phyloP scores from a whole-genome alignment of 2,797 vertebrate genomes.

The Oryzias dopingdopingensis region DNA sequence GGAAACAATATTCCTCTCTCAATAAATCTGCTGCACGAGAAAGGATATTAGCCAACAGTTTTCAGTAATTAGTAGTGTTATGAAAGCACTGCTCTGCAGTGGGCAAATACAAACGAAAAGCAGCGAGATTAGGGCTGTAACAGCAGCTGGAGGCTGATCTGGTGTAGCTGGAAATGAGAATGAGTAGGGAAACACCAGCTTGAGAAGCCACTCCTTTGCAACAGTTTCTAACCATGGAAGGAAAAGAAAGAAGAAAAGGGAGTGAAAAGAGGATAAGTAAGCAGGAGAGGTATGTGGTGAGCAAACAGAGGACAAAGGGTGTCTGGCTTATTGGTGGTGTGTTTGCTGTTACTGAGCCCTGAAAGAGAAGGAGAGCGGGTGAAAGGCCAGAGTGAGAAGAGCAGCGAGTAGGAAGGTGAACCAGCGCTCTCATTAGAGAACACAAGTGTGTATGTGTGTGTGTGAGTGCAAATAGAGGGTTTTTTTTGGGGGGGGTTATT shows the following conservation, averaged over 20 bases:
- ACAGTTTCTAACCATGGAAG: constrained; percentile 45
- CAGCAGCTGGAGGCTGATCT: constrained; percentile 16
- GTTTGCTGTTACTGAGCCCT: constrained; percentile 55
- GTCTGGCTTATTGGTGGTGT: constrained; percentile 55
- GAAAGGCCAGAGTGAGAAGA: constrained; percentile 39
- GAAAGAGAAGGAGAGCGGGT: constrained; percentile 43
- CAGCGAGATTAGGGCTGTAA: constrained; percentile 16
- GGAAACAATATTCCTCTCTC: constrained; percentile 64
- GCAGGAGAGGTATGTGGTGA: constrained; percentile 63
- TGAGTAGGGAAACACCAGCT: constrained; percentile 12
- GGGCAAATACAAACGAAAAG: constrained; percentile 1
- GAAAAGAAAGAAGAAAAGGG: constrained; percentile 34
- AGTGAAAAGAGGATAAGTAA: constrained; percentile 54
- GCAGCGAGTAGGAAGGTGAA: constrained; percentile 24
- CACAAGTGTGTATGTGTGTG: constrained; percentile 10
- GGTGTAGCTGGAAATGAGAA: constrained; percentile 16
- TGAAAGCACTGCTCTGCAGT: constrained; percentile 39
- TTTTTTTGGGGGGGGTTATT: constrained; percentile 32
- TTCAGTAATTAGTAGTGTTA: constrained; percentile 45
- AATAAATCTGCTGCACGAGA: constrained; percentile 47
- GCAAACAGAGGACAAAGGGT: constrained; percentile 73
- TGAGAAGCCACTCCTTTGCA: constrained; percentile 35
- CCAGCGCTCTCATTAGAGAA: constrained; percentile 39
- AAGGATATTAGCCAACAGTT: constrained; percentile 68
- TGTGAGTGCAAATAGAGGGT: constrained; percentile 24